Percentiles rank a stretch among this genome's conserved stretches.
Conservation (phyloP, 2,113 vertebrate species). For the Heptranchias perlo region DNA sequence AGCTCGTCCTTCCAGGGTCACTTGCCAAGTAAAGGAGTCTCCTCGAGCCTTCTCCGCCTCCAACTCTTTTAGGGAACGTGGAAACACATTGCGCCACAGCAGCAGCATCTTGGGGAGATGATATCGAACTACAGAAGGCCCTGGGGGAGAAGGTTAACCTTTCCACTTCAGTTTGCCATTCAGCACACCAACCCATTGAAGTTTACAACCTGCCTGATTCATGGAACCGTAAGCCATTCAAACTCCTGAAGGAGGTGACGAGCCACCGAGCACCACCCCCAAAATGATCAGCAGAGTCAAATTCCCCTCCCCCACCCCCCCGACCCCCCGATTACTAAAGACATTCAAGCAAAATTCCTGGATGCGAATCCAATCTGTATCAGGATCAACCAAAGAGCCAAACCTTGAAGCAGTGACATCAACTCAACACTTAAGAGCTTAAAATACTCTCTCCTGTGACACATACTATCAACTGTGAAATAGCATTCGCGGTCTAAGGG, state of each 20-base stretch:
- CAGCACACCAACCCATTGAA: background rate
- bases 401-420: background rate
- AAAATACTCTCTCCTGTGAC: background rate
- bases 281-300: background rate
- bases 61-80: slow-evolving; percentile 91
- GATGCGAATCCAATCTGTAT: background rate
- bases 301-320: background rate
- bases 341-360: background rate
- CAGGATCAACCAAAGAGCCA: background rate
- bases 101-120: slow-evolving; percentile 97
- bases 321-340: background rate
- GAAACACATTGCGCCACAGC: slow-evolving; percentile 94
- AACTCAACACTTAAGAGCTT: background rate
- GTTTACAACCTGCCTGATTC: background rate
- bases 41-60: slow-evolving; percentile 95
- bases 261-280: background rate
- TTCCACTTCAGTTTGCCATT: background rate
- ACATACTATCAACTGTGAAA: background rate
- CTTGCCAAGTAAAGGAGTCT: slow-evolving; percentile 96
- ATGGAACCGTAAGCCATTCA: background rate
- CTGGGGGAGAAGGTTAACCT: slow-evolving; percentile 50
- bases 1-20: slow-evolving; percentile 90
- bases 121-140: slow-evolving; percentile 89
- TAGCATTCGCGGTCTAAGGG: background rate
- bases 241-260: background rate